Evolutionary conservation across 2,797 vertebrate genomes (phyloP), one percentile per base, ranked within the genome.

Genomic region (Chrosomus eos): DNA sequence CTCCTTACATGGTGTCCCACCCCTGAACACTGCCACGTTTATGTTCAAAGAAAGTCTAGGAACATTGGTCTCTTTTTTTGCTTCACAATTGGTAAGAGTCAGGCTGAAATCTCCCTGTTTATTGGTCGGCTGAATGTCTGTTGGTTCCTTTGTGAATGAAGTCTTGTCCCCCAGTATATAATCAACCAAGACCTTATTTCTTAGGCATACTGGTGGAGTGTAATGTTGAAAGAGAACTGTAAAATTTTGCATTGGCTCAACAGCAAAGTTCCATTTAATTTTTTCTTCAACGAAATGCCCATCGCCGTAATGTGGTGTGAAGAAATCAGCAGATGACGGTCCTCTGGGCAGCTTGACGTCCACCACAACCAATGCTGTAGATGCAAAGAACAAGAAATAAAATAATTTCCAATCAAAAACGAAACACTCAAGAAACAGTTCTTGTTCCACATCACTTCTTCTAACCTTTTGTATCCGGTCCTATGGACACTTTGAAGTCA

Each of bases 191-290:
- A 96, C 95, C 0, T 93, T 89, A n/a, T 94, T 93, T 38, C 72
- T 93, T 72, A 94, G 94, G 0, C 98, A 99, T 70, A 94, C 93
- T 7, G 98, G 97, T n/a, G 89, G 66, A 0, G 85, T 95, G 89
- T 94, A 92, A 3, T 93, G 86, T 51, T 81, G 90, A 88, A 98
- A 96, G 36, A 64, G 74, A 58, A 99, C 86, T 0, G 93, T 95
- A 76, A 97, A 97, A 92, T 98, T 96, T 93, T 98, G 94, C 90
- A 90, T 95, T 2, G 90, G 86, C 0, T 97, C 97, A 23, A 99
- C 51, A 0, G 87, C 80, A 33, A 99, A 97, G 87, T 96, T 93
- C 98, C 98, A 99, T 0, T 91, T 95, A 93, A 97, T 96, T 76
- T 94, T 93, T 83, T 96, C 91, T 0, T 94, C 88, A 78, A 6